Conservation (phyloP, 2,888 invertebrate genomes). For the Caenorhabditis sinica region DNA sequence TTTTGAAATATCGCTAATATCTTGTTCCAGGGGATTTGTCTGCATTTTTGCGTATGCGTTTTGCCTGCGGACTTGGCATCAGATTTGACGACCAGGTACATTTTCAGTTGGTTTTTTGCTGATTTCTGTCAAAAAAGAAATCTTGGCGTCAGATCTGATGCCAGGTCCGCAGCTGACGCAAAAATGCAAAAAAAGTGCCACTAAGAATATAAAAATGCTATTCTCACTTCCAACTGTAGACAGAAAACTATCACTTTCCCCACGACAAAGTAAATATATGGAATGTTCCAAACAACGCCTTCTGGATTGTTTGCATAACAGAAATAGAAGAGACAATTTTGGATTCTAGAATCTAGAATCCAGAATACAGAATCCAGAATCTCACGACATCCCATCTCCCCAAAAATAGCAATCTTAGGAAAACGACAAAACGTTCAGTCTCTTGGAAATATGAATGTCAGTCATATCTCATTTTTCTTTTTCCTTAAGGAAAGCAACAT, state of each 20-base stretch:
- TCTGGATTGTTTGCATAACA: slow-evolving; percentile 9
- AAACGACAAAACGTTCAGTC: slow-evolving; percentile 33
- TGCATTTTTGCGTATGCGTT: too few relatives aligned
- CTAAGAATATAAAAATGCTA: background rate
- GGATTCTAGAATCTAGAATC: background rate
- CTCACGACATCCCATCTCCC: background rate
- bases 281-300: slow-evolving; percentile 26
- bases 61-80: too few relatives aligned
- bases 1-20: too few relatives aligned
- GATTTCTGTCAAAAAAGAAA: too few relatives aligned
- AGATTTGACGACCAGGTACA: too few relatives aligned
- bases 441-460: slow-evolving; percentile 40
- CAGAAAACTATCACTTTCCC: slow-evolving; percentile 41
- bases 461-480: slow-evolving; percentile 15
- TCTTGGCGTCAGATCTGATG: too few relatives aligned
- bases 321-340: background rate
- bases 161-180: too few relatives aligned
- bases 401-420: too few relatives aligned
- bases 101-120: too few relatives aligned
- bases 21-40: too few relatives aligned
- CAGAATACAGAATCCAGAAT: too few relatives aligned
- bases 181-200: too few relatives aligned
- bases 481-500: slow-evolving; percentile 37
- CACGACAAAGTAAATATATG: slow-evolving; percentile 24
- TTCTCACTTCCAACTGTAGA: background rate